Base-by-base conservation (phyloP, 2,888 invertebrate genomes). In the Hipparchia semele region DNA sequence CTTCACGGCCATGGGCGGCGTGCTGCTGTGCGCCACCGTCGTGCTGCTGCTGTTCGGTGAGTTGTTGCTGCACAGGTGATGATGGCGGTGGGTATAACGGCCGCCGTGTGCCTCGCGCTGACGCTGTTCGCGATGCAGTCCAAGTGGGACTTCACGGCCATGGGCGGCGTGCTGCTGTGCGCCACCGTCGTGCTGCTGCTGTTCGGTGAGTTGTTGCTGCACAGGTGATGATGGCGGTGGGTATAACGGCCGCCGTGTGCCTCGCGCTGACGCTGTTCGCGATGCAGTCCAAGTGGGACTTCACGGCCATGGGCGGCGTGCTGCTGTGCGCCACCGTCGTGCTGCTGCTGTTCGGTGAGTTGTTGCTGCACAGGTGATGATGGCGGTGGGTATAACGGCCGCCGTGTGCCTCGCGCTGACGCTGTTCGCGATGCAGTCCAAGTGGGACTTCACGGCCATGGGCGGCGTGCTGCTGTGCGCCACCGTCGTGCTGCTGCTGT, bases 41-140 rank as follows among this genome's bases (percentile, higher is more conserved):
- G 94, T 98, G 0, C 95, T 99, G 33, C 79, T 98, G 76, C 83
- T 98, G 0, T 97, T 98, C 83, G 98, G 98, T 81, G 61, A 87
- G 84, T 78, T 39, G 2, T 39, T 39, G 56, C 13, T 51, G 7
- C 2, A 13, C 90, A 96, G 95, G 97, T 98, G 7, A 86, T 98
- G 82, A 95, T 98, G 94, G 99, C 99, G 0, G 97, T 97, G n/a
- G 98, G 98, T 0, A 96, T 99, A 71, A 98, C 98, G 12, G 96
- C 97, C 10, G 97, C 96, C 0, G 96, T 99, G 46, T 97, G 97
- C 77, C 91, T 99, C 12, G 97, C 96, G 0, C 92, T 99, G 74
- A 99, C 99, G 0, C 81, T 99, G 68, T 99, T 99, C 91, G 98
- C 99, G 5, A 96, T 99, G 91, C 99, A 99, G 91, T 99, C 99